A percentile compares a stretch with the other conserved stretches of the same genome.
Conservation (phyloP, 2,888 invertebrate species). For the Aproaerema taeniolella region DNA sequence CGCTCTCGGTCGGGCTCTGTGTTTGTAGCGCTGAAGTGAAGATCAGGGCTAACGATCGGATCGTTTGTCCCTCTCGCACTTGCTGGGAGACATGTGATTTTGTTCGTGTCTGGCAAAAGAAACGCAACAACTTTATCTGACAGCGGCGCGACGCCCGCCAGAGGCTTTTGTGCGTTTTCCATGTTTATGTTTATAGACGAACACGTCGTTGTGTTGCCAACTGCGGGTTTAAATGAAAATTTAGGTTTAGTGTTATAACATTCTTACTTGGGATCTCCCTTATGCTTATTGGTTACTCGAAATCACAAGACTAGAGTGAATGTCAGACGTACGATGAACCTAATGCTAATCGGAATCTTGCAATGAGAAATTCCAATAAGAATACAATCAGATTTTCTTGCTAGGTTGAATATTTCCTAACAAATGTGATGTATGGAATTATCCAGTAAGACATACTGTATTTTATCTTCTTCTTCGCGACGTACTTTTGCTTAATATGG, state of each 20-base stretch:
- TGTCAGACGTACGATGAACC: too few relatives aligned
- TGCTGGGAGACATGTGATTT: constrained; percentile 21
- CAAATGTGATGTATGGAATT: too few relatives aligned
- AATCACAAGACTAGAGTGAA: background rate
- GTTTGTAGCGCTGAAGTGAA: constrained; percentile 75
- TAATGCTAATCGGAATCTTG: too few relatives aligned
- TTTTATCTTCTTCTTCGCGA: too few relatives aligned
- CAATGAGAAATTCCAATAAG: too few relatives aligned
- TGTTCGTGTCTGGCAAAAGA: constrained; percentile 58
- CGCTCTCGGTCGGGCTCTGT: constrained; percentile 77
- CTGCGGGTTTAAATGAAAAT: constrained; percentile 41
- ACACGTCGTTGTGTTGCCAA: constrained; percentile 72
- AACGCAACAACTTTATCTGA: constrained; percentile 75
- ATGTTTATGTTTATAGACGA: constrained; percentile 75
- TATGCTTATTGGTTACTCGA: too few relatives aligned
- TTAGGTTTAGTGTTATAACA: background rate
- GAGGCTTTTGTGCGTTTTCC: constrained; percentile 77
- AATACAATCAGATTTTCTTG: too few relatives aligned
- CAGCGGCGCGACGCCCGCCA: constrained; percentile 64
- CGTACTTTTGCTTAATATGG: too few relatives aligned
- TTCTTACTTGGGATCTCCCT: too few relatives aligned
- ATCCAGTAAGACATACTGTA: too few relatives aligned
- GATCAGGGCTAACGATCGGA: constrained; percentile 78
- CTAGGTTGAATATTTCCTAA: too few relatives aligned
- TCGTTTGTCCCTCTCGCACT: constrained; percentile 53